These are phyloP conservation scores for Myxocyprinus asiaticus DNA, from an alignment of 2,113 vertebrate species.

Conservation along the genomic window DNA sequence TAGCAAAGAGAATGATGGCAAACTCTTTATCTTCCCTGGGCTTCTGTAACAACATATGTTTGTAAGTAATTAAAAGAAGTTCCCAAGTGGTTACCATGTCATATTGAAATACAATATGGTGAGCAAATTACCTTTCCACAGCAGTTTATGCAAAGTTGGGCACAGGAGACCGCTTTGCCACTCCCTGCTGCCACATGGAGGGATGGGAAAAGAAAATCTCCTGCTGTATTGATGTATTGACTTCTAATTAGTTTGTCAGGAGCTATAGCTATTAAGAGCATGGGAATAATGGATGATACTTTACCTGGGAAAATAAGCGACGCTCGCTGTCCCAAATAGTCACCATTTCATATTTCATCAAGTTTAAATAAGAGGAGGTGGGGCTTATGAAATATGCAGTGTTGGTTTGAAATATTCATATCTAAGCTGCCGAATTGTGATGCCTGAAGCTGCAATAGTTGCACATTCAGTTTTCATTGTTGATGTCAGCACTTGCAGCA, in stretches of 20 bases:
- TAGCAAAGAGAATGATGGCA: conserved; percentile 57
- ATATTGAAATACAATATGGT: conserved; percentile 70
- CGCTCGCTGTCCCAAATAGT: background rate
- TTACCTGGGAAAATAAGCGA: conserved; percentile 35
- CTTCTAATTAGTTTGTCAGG: conserved; percentile 52
- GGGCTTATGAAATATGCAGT: conserved; percentile 37
- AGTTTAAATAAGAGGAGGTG: conserved; percentile 23
- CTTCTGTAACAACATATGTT: conserved; percentile 73
- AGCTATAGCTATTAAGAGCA: conserved; percentile 37
- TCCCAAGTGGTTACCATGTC: conserved; percentile 69
- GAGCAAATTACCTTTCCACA: conserved; percentile 70
- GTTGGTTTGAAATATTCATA: conserved; percentile 51
- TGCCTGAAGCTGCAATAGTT: conserved; percentile 42
- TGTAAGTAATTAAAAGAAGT: conserved; percentile 76
- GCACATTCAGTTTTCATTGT: conserved; percentile 45
- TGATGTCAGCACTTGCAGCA: conserved; percentile 32
- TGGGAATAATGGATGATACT: conserved; percentile 44
- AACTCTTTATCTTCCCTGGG: conserved; percentile 61
- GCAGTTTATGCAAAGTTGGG: conserved; percentile 66
- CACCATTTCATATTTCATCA: background rate
- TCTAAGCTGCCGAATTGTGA: conserved; percentile 14
- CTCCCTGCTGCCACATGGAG: conserved; percentile 37
- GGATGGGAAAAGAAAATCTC: conserved; percentile 39
- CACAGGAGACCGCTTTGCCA: conserved; percentile 53
- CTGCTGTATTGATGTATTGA: conserved; percentile 51